A percentile compares a stretch with the other conserved stretches of the same genome.
Evolutionary conservation across 1,140 invertebrate species (phyloP).

Genomic region (Antheraea mylitta): DNA sequence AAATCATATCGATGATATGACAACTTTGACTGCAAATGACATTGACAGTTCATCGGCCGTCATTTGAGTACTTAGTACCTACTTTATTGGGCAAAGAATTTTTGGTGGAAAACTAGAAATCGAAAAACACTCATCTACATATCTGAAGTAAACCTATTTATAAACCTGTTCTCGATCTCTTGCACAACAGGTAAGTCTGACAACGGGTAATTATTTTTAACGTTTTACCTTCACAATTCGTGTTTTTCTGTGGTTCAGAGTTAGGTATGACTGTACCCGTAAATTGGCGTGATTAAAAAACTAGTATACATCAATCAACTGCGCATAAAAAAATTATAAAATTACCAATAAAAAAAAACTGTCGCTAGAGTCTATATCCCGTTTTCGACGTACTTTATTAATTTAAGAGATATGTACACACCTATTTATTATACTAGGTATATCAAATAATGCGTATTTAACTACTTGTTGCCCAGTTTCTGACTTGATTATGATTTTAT

Average conservation of each 20-base stretch:
- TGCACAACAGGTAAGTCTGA: not conserved
- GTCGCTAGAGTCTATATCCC: too few relatives aligned
- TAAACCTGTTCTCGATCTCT: slow-evolving; percentile 14
- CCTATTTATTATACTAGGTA: too few relatives aligned
- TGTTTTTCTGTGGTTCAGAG: not conserved
- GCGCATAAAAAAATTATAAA: not conserved
- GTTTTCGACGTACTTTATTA: too few relatives aligned
- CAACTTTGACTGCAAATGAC: not conserved
- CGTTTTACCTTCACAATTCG: not conserved
- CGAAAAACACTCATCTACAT: slow-evolving; percentile 12
- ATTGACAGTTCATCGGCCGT: slow-evolving; percentile 29
- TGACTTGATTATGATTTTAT: too few relatives aligned
- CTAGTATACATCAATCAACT: not conserved
- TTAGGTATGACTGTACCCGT: too few relatives aligned
- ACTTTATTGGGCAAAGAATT: slow-evolving; percentile 17
- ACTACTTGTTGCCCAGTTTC: too few relatives aligned
- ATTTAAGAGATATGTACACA: too few relatives aligned
- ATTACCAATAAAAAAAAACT: not conserved
- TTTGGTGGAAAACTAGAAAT: slow-evolving; percentile 10
- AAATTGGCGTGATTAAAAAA: not conserved
- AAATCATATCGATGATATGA: too few relatives aligned
- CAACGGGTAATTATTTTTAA: not conserved
- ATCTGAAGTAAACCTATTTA: slow-evolving; percentile 21
- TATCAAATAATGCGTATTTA: too few relatives aligned
- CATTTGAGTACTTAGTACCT: not conserved